phyloP scores from a whole-genome alignment of 2,797 vertebrate species.

The Paramormyrops hopkinsi region DNA sequence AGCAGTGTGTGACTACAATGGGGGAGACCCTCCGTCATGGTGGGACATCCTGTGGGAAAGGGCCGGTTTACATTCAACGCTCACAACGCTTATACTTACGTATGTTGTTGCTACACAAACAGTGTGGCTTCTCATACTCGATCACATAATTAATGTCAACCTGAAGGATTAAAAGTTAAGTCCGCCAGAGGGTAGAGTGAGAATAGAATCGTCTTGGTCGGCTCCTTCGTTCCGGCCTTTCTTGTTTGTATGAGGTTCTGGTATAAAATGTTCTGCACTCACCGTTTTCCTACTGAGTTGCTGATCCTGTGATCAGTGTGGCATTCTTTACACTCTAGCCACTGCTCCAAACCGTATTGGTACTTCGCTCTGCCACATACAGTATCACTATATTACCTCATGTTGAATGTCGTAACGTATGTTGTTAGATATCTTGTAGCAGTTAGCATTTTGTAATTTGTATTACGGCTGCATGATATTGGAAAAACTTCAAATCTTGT shows the following conservation, averaged over 20 bases:
- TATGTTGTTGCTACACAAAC: background rate
- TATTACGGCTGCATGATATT: background rate
- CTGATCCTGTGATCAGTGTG: no score
- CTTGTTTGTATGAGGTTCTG: background rate
- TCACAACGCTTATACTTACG: background rate
- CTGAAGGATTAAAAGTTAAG: background rate
- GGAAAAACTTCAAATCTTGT: background rate
- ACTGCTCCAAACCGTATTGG: no score
- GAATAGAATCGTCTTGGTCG: background rate
- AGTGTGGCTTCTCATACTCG: background rate
- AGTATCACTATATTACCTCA: background rate
- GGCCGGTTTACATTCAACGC: background rate
- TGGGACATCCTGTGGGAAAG: background rate
- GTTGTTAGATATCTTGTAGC: background rate
- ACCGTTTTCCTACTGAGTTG: background rate
- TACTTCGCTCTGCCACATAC: background rate
- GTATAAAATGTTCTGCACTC: background rate
- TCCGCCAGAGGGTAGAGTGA: background rate
- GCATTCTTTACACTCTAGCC: no score
- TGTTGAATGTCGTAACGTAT: background rate
- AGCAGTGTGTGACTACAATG: background rate
- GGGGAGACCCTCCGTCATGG: background rate
- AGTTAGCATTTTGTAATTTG: background rate
- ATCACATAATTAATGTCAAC: background rate
- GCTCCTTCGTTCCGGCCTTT: background rate